A percentile compares a stretch with the other conserved stretches of the same genome.
Evolutionary conservation across 2,888 invertebrate genomes (phyloP).

Genomic region (Volucella inflata): DNA sequence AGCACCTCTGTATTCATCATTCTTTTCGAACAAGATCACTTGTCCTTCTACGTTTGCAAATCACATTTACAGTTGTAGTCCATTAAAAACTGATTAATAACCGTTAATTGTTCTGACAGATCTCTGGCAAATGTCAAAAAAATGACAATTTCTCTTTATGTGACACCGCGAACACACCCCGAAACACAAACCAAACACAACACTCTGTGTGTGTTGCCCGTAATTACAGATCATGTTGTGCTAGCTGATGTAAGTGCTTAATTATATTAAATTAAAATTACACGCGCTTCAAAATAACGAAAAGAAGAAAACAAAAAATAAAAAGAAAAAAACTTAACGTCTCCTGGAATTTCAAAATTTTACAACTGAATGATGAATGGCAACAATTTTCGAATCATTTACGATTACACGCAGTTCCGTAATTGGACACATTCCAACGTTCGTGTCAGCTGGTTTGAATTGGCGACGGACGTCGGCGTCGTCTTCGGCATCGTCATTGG

Average conservation of each 20-base stretch:
- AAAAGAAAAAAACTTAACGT: conserved; percentile 36
- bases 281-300: conserved; percentile 14
- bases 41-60: conserved; percentile 32
- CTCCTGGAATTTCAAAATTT: conserved; percentile 70
- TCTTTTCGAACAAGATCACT: conserved; percentile 11
- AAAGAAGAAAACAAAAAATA: neutral
- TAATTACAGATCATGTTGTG: conserved; percentile 66
- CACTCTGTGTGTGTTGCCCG: conserved; percentile 31
- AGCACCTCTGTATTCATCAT: no score
- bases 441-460: conserved; percentile 26
- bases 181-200: conserved; percentile 21
- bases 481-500: neutral
- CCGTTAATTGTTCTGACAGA: conserved; percentile 70
- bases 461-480: conserved; percentile 29
- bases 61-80: conserved; percentile 51
- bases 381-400: conserved; percentile 72
- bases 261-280: conserved; percentile 75
- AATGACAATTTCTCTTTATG: conserved; percentile 48
- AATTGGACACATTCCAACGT: conserved; percentile 70
- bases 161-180: neutral
- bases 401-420: conserved; percentile 71
- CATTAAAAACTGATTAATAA: conserved; percentile 71
- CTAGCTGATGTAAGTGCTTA: conserved; percentile 72
- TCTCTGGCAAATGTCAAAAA: conserved; percentile 55
- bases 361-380: conserved; percentile 67